phyloP scores from a whole-genome alignment of 2,888 invertebrate species.

The Tenthredo scrophulariae region DNA sequence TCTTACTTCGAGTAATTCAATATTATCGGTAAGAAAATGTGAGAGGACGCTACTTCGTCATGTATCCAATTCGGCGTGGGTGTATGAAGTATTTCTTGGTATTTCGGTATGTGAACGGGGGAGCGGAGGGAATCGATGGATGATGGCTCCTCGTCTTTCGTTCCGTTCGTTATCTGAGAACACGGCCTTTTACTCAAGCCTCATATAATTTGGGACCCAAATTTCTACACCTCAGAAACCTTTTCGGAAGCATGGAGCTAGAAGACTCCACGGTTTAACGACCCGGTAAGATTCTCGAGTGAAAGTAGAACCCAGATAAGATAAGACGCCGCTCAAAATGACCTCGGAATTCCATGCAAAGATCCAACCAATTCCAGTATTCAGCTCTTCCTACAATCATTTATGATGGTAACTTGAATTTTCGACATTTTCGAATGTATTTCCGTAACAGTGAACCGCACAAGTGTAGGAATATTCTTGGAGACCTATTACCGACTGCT shows the following conservation, averaged over 20 bases:
- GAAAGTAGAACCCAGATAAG: constrained; percentile 37
- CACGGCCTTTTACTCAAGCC: constrained; percentile 38
- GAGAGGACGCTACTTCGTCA: neutral
- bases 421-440: neutral
- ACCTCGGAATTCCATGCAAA: neutral
- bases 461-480: neutral
- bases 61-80: constrained; percentile 4
- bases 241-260: neutral
- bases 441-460: neutral
- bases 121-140: neutral
- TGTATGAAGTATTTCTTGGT: neutral
- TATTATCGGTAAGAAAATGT: neutral
- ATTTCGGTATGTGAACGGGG: neutral
- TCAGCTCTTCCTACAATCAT: neutral
- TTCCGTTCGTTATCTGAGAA: constrained; percentile 22
- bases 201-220: constrained; percentile 34
- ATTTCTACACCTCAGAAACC: constrained; percentile 21
- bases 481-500: neutral
- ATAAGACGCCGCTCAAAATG: constrained; percentile 2
- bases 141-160: constrained; percentile 25
- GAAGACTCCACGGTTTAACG: constrained; percentile 14
- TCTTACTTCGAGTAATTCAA: neutral
- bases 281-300: constrained; percentile 24
- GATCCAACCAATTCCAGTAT: neutral
- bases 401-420: neutral